phyloP scores from a whole-genome alignment of 53 echinoderm and acorn worm species.

The Paelopatides confundens region DNA sequence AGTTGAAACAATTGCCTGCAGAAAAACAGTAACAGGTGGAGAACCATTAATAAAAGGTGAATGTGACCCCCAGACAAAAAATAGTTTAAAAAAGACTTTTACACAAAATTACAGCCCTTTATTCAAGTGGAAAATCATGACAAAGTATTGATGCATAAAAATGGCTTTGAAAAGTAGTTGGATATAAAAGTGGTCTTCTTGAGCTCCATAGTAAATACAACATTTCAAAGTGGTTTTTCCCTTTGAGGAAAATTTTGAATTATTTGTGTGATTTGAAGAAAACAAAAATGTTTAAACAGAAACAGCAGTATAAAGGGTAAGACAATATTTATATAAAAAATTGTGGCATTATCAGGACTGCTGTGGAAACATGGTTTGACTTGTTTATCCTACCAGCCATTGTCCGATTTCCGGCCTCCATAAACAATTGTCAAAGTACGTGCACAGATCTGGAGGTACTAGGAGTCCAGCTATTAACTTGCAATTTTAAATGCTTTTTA shows the following conservation, averaged over 20 bases:
- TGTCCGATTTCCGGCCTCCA: too few species aligned
- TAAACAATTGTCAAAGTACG: too few species aligned
- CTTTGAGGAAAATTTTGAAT: background rate
- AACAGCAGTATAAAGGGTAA: background rate
- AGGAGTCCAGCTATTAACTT: too few species aligned
- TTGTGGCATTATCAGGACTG: background rate
- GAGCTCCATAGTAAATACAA: too few species aligned
- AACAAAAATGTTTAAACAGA: background rate
- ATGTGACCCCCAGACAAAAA: conserved; percentile 4
- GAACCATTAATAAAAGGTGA: background rate
- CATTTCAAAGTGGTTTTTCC: background rate
- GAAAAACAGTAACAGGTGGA: conserved; percentile 24
- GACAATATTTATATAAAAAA: background rate
- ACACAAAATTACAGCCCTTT: background rate
- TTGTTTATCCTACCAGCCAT: background rate
- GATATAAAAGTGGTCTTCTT: too few species aligned
- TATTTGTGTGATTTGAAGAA: background rate
- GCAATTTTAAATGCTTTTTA: too few species aligned
- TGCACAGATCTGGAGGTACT: too few species aligned
- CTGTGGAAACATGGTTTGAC: background rate
- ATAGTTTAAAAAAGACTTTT: background rate
- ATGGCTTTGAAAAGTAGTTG: background rate
- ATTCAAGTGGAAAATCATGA: conserved; percentile 24
- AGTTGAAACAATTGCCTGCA: conserved; percentile 24
- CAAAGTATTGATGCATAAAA: background rate